Conservation (phyloP, 2,113 vertebrate genomes). For the Origma solitaria region DNA sequence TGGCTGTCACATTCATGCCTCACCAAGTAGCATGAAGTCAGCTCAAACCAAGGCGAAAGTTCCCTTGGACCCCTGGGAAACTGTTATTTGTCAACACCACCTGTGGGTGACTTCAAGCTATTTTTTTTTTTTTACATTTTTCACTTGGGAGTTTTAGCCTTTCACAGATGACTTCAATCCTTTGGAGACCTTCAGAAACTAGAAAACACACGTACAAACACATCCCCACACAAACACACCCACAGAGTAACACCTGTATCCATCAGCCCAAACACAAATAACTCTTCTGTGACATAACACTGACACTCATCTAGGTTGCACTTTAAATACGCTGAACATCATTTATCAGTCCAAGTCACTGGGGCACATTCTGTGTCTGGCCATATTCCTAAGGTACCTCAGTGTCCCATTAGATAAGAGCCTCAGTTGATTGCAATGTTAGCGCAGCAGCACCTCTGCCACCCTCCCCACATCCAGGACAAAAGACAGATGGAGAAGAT, state of each 20-base stretch:
- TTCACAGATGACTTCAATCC: background rate
- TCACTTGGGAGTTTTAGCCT: background rate
- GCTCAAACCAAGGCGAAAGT: background rate
- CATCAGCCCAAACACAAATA: background rate
- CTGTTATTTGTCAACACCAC: background rate
- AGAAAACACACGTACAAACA: background rate
- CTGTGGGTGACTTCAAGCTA: background rate
- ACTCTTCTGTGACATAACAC: background rate
- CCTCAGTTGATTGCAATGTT: background rate
- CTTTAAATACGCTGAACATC: background rate
- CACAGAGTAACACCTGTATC: background rate
- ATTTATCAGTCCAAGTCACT: background rate
- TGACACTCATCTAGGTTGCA: background rate
- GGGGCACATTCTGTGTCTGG: background rate
- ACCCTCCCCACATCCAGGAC: background rate
- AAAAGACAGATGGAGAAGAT: background rate
- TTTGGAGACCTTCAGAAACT: background rate
- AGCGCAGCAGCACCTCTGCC: background rate
- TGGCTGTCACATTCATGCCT: background rate
- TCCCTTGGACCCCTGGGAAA: background rate
- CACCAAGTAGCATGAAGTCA: background rate
- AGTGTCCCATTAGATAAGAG: fast-evolving
- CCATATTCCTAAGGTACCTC: background rate
- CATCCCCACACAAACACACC: fast-evolving
- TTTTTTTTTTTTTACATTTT: background rate